Conservation (phyloP, 2,888 invertebrate species). For the Noctua janthina region DNA sequence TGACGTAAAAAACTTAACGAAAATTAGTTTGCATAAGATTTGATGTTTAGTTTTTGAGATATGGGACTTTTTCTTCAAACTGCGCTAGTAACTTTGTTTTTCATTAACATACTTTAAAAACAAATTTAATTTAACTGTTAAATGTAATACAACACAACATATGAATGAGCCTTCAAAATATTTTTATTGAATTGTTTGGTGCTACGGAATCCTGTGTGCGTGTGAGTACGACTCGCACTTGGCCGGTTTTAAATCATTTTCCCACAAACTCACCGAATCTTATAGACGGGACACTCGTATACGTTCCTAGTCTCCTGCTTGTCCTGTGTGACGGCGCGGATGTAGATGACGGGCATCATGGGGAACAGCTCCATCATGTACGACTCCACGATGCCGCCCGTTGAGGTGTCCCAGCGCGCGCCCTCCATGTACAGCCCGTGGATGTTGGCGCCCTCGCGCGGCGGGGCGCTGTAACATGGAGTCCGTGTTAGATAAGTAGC, state of each 20-base stretch:
- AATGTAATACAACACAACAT: too few relatives aligned
- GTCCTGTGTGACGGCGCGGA: conserved; percentile 96
- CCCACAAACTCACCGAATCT: conserved; percentile 91
- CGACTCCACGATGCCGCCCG: conserved; percentile 95
- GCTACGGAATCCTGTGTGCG: too few relatives aligned
- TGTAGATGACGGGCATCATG: conserved; percentile 96
- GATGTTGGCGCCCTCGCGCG: conserved; percentile 97
- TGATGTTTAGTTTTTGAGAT: too few relatives aligned
- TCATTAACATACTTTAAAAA: too few relatives aligned
- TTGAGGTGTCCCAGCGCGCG: conserved; percentile 96
- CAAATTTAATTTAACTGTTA: too few relatives aligned
- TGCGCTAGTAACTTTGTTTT: too few relatives aligned
- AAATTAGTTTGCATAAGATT: too few relatives aligned
- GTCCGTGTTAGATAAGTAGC: neutral
- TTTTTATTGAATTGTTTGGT: too few relatives aligned
- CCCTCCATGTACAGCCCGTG: conserved; percentile 98
- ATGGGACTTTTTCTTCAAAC: too few relatives aligned
- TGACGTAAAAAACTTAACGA: too few relatives aligned
- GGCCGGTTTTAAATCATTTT: neutral
- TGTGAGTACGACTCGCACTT: too few relatives aligned
- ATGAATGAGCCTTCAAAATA: too few relatives aligned
- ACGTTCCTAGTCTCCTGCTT: conserved; percentile 96
- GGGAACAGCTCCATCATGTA: conserved; percentile 97
- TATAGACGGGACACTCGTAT: conserved; percentile 98
- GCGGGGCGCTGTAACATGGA: conserved; percentile 91